Percentiles rank a stretch among this genome's conserved stretches.
phyloP scores from a whole-genome alignment of 2,888 invertebrate species.

The Villa cingulata region DNA sequence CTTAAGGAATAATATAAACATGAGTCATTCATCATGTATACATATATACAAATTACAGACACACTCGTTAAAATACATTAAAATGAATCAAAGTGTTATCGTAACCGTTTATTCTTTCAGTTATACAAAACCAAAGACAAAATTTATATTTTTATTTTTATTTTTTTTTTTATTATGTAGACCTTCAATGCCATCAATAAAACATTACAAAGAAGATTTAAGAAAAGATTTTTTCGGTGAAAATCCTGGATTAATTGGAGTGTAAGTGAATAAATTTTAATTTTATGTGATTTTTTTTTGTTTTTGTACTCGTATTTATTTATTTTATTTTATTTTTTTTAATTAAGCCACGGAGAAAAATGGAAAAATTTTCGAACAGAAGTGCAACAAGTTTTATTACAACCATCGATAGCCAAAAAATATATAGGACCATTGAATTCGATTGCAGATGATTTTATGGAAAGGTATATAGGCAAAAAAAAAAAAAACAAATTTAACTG shows the following conservation, averaged over 20 bases:
- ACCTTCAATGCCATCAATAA: slow-evolving; percentile 59
- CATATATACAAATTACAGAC: too few relatives aligned
- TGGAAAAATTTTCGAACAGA: slow-evolving; percentile 76
- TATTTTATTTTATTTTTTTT: slow-evolving; percentile 1
- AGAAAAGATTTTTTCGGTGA: slow-evolving; percentile 56
- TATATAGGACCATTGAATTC: slow-evolving; percentile 59
- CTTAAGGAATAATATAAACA: too few relatives aligned
- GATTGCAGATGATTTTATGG: slow-evolving; percentile 63
- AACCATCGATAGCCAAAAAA: slow-evolving; percentile 63
- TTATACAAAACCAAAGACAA: too few relatives aligned
- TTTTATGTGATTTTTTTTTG: too few relatives aligned
- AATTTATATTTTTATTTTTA: not conserved
- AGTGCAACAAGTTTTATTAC: slow-evolving; percentile 70
- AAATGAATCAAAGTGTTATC: too few relatives aligned
- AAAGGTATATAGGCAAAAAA: slow-evolving; percentile 38
- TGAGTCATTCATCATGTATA: too few relatives aligned
- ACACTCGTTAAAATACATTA: too few relatives aligned
- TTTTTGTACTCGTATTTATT: slow-evolving; percentile 1
- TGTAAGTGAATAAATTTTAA: slow-evolving; percentile 41
- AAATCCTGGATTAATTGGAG: slow-evolving; percentile 58
- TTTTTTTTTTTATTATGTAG: slow-evolving; percentile 16
- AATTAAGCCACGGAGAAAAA: slow-evolving; percentile 63
- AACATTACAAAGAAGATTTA: slow-evolving; percentile 55
- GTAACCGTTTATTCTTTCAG: too few relatives aligned
- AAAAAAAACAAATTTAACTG: not conserved